Conservation (phyloP, 1,140 invertebrate genomes). For the Trichonephila clavata region DNA sequence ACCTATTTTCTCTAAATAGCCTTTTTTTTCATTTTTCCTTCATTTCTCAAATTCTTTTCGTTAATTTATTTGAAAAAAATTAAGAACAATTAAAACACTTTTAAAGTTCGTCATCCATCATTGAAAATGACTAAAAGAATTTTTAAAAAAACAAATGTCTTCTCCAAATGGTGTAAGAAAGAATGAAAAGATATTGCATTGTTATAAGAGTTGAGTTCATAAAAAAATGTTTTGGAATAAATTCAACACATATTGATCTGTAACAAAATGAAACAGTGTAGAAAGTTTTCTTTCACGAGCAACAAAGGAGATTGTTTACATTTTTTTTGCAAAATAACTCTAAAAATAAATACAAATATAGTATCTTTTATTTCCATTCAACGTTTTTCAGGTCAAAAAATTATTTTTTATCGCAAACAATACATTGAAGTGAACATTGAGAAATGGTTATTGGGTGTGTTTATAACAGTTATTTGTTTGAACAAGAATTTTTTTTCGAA, state of each 20-base stretch:
- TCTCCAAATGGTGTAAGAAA: not conserved
- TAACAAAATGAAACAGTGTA: not conserved
- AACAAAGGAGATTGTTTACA: not conserved
- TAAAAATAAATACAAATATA: not conserved
- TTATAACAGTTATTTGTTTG: too few relatives aligned
- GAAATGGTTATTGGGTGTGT: too few relatives aligned
- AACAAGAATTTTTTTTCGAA: too few relatives aligned
- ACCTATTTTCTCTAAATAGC: not conserved
- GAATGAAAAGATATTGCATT: not conserved
- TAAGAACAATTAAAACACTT: constrained; percentile 1
- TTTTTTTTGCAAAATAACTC: not conserved
- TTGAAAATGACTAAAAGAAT: not conserved
- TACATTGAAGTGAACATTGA: too few relatives aligned
- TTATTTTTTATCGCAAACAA: too few relatives aligned
- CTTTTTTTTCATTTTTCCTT: not conserved
- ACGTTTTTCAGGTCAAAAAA: too few relatives aligned
- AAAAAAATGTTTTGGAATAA: not conserved
- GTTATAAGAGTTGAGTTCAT: not conserved
- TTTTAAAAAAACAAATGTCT: not conserved
- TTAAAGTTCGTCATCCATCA: not conserved
- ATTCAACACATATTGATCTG: not conserved
- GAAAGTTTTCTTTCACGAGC: not conserved
- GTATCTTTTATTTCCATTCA: too few relatives aligned
- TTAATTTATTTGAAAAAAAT: not conserved
- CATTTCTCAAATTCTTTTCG: not conserved